Base-by-base conservation (phyloP, 2,113 vertebrate species). In the Dinomys branickii region DNA sequence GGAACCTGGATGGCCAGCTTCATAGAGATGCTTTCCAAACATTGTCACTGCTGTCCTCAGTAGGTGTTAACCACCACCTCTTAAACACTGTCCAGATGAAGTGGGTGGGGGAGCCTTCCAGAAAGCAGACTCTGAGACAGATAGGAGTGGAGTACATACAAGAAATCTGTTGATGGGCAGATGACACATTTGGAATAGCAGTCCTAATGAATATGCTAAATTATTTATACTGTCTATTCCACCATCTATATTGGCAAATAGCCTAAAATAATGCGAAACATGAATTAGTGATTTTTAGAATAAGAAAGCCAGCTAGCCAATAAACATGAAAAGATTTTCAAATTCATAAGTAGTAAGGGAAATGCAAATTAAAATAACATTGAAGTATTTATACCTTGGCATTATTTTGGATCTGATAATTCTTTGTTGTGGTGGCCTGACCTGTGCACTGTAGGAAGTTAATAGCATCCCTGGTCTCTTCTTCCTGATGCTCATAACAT, bases 251-350 rank as follows among this genome's bases (percentile, higher is more conserved):
- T 67, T 92, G 65, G 50, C 54, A 82, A 71, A 86, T n/a, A 93
- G 3, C 59, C 30, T 69, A 85, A 85, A 97, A 95, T 89, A 77
- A 19, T 30, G 30, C 7, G 61, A 35, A 44, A 33, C 47, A 38
- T 50, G 33, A 93, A 59, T 85, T 67, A 85, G 9, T 96, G 7
- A 24, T 95, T 88, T 91, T 91, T 14, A 94, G 82, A 95, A 69
- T 77, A 80, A 91, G 88, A 91, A 94, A 87, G 1, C 16, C n/a
- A 58, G 19, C 9, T 80, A 41, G 33, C 75, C 33, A 97, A 73
- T 95, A 91, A 91, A 85, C 6, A 30, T 61, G 52, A 59, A 91
- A 95, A 88, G 47, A 77, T n/a, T 94, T 84, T 92, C 38, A 92
- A 67, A 50, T 92, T 86, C 20, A 94, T 61, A 81, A 61, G 17